Evolutionary conservation across 2,797 vertebrate species (phyloP).

Genomic region (Craterocephalus amniculus): DNA sequence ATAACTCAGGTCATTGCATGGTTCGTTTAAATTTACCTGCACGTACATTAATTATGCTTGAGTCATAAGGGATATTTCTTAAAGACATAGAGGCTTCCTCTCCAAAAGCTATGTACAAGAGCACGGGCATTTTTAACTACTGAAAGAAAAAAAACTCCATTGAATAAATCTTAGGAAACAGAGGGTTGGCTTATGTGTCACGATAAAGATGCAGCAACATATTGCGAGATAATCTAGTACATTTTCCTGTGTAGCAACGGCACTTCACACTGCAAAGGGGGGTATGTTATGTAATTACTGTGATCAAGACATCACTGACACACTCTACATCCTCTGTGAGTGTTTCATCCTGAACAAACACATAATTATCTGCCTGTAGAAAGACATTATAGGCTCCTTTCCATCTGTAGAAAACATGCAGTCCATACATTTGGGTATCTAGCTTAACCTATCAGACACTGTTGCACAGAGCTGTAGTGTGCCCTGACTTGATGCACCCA

Average conservation of each 20-base stretch:
- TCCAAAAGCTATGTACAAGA: not conserved
- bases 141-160: not conserved
- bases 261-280: constrained; percentile 31
- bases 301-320: constrained; percentile 68
- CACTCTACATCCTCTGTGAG: constrained; percentile 22
- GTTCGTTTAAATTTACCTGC: constrained; percentile 32
- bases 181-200: not conserved
- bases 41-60: constrained; percentile 29
- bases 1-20: constrained; percentile 42
- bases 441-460: constrained; percentile 2
- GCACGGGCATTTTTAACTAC: not conserved
- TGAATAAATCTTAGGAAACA: not conserved
- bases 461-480: constrained; percentile 23
- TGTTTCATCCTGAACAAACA: constrained; percentile 33
- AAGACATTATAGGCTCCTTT: constrained; percentile 41
- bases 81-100: not conserved
- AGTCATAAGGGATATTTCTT: constrained; percentile 10
- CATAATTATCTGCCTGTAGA: constrained; percentile 51
- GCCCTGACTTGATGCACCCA: constrained; percentile 26
- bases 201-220: not conserved
- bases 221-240: not conserved
- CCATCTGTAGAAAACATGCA: constrained; percentile 21
- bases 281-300: constrained; percentile 72
- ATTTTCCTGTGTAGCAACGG: constrained; percentile 24
- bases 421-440: constrained; percentile 4